Evolutionary conservation across 1,140 invertebrate species (phyloP).

Genomic region (Dermatophagoides farinae): DNA sequence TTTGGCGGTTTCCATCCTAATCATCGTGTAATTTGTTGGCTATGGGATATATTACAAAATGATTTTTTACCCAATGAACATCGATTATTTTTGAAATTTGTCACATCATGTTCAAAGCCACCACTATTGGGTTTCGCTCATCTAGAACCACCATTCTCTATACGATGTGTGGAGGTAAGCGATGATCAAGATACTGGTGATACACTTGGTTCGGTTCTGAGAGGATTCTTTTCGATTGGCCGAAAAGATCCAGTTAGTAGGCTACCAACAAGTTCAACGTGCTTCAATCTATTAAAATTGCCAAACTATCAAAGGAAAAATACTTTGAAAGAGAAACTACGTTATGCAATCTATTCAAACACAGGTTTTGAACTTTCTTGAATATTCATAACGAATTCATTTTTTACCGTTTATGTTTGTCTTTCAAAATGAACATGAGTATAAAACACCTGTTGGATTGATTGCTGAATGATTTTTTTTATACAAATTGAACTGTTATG

Average conservation of each 20-base stretch:
- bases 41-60: slow-evolving; percentile 93
- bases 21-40: slow-evolving; percentile 88
- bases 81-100: slow-evolving; percentile 92
- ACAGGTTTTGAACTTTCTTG: slow-evolving; percentile 95
- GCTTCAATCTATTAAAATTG: slow-evolving; percentile 93
- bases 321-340: slow-evolving; percentile 78
- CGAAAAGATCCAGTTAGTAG: slow-evolving; percentile 86
- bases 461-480: neutral
- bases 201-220: slow-evolving; percentile 82
- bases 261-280: slow-evolving; percentile 92
- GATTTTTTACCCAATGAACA: slow-evolving; percentile 82
- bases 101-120: slow-evolving; percentile 94
- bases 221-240: slow-evolving; percentile 91
- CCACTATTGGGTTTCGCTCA: slow-evolving; percentile 91
- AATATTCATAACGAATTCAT: neutral
- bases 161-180: slow-evolving; percentile 45
- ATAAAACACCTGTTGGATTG: neutral
- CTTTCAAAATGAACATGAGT: neutral
- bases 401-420: neutral
- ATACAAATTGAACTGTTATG: neutral
- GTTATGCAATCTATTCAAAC: slow-evolving; percentile 90
- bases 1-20: slow-evolving; percentile 98
- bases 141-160: slow-evolving; percentile 93
- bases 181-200: slow-evolving; percentile 59
- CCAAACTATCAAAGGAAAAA: slow-evolving; percentile 96